These are phyloP conservation scores for Ophion obscuratus DNA, from an alignment of 2,888 invertebrate species.

Conservation along the genomic window DNA sequence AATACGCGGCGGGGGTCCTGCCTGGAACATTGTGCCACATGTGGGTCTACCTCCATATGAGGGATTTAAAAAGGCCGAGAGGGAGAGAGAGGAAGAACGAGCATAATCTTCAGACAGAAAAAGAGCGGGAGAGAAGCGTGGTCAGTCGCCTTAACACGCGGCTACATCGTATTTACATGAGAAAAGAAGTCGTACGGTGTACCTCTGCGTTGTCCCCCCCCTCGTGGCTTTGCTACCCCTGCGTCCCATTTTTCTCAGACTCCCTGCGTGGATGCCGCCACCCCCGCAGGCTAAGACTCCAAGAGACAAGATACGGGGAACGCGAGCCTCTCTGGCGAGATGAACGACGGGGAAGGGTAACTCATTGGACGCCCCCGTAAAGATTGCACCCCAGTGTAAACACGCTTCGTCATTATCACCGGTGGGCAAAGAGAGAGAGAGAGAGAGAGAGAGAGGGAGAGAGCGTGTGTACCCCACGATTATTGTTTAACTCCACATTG, in stretches of 20 bases:
- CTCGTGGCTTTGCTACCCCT: constrained; percentile 34
- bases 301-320: neutral
- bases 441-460: neutral
- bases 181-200: constrained; percentile 79
- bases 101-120: neutral
- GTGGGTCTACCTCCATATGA: constrained; percentile 67
- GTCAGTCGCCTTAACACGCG: constrained; percentile 82
- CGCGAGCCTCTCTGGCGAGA: constrained; percentile 44
- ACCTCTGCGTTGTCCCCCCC: constrained; percentile 17
- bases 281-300: constrained; percentile 54
- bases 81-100: neutral
- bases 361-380: constrained; percentile 65
- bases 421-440: constrained; percentile 58
- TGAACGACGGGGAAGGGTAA: constrained; percentile 58
- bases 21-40: constrained; percentile 80
- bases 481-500: neutral
- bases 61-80: constrained; percentile 62
- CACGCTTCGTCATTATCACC: constrained; percentile 83
- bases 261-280: constrained; percentile 57
- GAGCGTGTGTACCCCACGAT: neutral
- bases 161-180: constrained; percentile 84
- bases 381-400: constrained; percentile 79
- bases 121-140: constrained; percentile 67
- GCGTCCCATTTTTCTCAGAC: constrained; percentile 45
- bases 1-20: constrained; percentile 62